Conservation (phyloP, 1,140 invertebrate genomes). For the Drosophila trapezifrons region DNA sequence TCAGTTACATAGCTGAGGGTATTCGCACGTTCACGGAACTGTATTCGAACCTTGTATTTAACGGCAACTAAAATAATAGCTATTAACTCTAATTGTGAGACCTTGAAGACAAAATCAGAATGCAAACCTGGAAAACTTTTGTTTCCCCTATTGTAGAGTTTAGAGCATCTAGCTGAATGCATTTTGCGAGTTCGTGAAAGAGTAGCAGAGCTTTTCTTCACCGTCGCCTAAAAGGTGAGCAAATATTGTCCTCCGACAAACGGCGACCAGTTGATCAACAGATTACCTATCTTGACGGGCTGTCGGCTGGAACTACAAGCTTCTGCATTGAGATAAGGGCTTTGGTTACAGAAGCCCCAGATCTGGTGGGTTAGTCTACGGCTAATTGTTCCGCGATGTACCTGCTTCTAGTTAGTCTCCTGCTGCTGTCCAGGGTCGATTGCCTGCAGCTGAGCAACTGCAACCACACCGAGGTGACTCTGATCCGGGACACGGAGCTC, state of each 20-base stretch:
- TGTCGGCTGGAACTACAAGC: constrained; percentile 51
- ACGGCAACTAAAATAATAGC: too few species aligned
- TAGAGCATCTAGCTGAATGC: constrained; percentile 6
- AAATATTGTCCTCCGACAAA: constrained; percentile 59
- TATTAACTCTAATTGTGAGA: too few species aligned
- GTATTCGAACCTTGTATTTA: too few species aligned
- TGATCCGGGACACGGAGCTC: constrained; percentile 26
- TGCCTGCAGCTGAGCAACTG: constrained; percentile 58
- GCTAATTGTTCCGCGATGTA: constrained; percentile 45
- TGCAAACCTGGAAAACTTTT: neutral
- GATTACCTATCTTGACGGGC: constrained; percentile 72
- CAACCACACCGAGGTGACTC: constrained; percentile 44
- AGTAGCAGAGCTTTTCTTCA: constrained; percentile 22
- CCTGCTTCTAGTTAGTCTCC: constrained; percentile 2
- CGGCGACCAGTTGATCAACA: constrained; percentile 49
- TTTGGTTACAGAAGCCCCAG: constrained; percentile 17
- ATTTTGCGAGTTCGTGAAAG: constrained; percentile 22
- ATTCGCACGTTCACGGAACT: too few species aligned
- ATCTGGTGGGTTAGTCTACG: constrained; percentile 45
- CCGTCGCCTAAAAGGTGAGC: constrained; percentile 19
- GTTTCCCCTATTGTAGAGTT: neutral
- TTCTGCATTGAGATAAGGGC: constrained; percentile 70
- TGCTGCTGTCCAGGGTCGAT: constrained; percentile 27
- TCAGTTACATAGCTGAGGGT: too few species aligned
- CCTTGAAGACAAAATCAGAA: too few species aligned